These are phyloP conservation scores for Euphydryas editha DNA, from an alignment of 2,888 invertebrate species.

Conservation along the genomic window DNA sequence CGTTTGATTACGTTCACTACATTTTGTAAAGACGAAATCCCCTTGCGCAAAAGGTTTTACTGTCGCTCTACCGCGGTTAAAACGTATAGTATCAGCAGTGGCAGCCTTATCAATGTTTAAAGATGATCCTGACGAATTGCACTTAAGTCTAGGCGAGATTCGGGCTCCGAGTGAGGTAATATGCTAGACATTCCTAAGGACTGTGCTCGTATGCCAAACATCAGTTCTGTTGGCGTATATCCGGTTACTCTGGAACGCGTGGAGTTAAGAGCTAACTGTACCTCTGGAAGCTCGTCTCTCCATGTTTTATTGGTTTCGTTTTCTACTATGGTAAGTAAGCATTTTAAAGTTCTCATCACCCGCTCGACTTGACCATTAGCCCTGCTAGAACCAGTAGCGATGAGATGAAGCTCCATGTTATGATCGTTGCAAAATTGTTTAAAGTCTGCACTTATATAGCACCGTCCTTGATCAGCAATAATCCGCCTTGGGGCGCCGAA, in stretches of 20 bases:
- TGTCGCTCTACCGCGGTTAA: slow-evolving; percentile 31
- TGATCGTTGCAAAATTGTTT: slow-evolving; percentile 31
- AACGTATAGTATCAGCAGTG: neutral
- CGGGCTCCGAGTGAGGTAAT: too few relatives aligned
- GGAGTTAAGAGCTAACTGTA: slow-evolving; percentile 44
- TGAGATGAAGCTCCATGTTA: slow-evolving; percentile 42
- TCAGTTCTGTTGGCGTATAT: slow-evolving; percentile 41
- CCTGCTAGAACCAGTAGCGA: slow-evolving; percentile 42
- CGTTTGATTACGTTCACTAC: slow-evolving; percentile 18
- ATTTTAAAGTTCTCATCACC: slow-evolving; percentile 31
- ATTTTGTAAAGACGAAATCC: slow-evolving; percentile 43
- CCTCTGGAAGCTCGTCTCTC: slow-evolving; percentile 42
- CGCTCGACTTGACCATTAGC: slow-evolving; percentile 44
- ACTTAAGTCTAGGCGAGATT: neutral
- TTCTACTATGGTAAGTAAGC: slow-evolving; percentile 35
- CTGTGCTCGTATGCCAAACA: slow-evolving; percentile 41
- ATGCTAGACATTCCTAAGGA: slow-evolving; percentile 32
- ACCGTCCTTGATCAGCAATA: slow-evolving; percentile 37
- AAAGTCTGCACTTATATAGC: slow-evolving; percentile 20
- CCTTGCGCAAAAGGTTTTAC: slow-evolving; percentile 37
- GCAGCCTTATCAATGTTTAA: too few relatives aligned
- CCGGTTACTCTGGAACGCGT: slow-evolving; percentile 38
- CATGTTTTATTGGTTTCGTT: slow-evolving; percentile 26
- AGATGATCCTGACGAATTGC: too few relatives aligned
- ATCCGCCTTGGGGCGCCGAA: slow-evolving; percentile 26